phyloP scores from a whole-genome alignment of 2,888 invertebrate species.

The Cryptocephalus moraei region DNA sequence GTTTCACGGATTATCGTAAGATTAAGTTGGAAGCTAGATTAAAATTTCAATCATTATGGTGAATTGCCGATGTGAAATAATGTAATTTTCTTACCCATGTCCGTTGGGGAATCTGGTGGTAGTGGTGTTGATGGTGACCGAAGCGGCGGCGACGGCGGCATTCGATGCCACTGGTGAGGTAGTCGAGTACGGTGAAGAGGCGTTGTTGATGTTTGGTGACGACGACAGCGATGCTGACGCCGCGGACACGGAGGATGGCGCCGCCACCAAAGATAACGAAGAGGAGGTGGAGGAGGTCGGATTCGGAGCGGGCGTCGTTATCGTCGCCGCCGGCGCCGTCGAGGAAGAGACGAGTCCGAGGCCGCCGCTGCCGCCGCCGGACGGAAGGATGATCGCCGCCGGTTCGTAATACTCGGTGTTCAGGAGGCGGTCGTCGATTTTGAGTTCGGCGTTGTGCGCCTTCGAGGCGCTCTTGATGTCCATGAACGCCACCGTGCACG shows the following conservation, averaged over 20 bases:
- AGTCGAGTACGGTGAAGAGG: conserved; percentile 45
- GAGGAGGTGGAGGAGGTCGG: background rate
- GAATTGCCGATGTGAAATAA: background rate
- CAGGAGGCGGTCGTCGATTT: conserved; percentile 76
- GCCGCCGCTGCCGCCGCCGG: conserved; percentile 47
- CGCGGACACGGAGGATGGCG: conserved; percentile 30
- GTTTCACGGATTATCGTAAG: too few relatives aligned
- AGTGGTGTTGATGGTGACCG: conserved; percentile 15
- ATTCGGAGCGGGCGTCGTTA: conserved; percentile 38
- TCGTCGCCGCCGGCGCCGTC: conserved; percentile 28
- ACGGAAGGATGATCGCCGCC: conserved; percentile 50
- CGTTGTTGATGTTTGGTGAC: conserved; percentile 17
- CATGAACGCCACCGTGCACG: conserved; percentile 90
- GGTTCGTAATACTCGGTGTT: conserved; percentile 90
- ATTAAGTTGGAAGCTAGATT: too few relatives aligned
- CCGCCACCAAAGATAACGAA: conserved; percentile 19
- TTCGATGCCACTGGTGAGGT: conserved; percentile 42
- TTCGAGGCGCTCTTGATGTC: conserved; percentile 94
- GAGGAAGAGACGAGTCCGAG: conserved; percentile 33
- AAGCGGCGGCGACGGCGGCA: too few relatives aligned
- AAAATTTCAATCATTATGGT: too few relatives aligned
- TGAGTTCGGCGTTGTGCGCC: conserved; percentile 81
- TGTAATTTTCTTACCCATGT: conserved; percentile 41
- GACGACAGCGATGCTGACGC: conserved; percentile 31
- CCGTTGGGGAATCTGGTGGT: conserved; percentile 39